Evolutionary conservation across 2,113 vertebrate species (phyloP), one percentile per base, ranked within the genome.

Genomic region (Colaptes auratus): DNA sequence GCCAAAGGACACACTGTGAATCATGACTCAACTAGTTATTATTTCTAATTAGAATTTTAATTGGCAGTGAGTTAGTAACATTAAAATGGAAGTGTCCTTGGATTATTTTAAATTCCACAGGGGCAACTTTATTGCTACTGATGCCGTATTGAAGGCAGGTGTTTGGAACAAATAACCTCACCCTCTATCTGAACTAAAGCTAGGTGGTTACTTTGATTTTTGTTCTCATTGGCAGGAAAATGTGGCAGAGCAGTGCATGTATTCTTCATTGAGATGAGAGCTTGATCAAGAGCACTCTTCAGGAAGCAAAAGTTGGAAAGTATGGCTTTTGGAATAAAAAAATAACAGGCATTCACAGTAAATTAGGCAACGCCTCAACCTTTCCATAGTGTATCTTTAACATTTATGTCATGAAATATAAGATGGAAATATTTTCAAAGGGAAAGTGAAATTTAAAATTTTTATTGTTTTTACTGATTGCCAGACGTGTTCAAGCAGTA

Each of bases 11-110:
- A 56, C 10, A 46, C 31, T 46, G 27, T 79, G 73, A 83, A 82
- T 91, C 4, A 5, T 90, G 60, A 80, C 69, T 96, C 86, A 86
- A 53, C 25, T 66, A 61, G 39, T 80, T 86, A 75, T 88, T 77
- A 90, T 78, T 92, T 88, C 46, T 89, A 92, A 90, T 67, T 33
- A 95, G 69, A 73, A 82, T 92, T 94, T 86, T 77, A 95, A 95
- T 82, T 92, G 73, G 31, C 7, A 2, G 9, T 66, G 84, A 46
- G 35, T 58, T 58, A 86, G 35, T 80, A 74, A 65, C 90, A 95
- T 86, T 82, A 35, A 65, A 82, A 63, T 89, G 39, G 66, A 93
- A 92, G 73, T 67, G 36, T 88, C 42, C 55, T 63, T 78, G 69
- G 14, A 64, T 80, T 87, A 50, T 69, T 91, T 89, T 83, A 63